phyloP scores from a whole-genome alignment of 2,888 invertebrate species.

The Unio delphinus region DNA sequence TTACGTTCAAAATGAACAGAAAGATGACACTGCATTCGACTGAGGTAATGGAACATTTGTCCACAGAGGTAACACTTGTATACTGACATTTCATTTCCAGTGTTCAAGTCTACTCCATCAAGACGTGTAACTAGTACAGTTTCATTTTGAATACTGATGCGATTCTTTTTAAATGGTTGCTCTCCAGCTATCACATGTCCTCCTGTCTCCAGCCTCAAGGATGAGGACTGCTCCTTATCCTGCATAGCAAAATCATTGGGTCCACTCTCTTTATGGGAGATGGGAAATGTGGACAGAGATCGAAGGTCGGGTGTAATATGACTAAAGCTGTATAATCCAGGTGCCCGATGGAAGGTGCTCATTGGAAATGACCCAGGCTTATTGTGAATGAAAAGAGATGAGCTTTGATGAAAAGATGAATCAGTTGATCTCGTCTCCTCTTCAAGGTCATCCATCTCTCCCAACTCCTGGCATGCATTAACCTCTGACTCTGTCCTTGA shows the following conservation, averaged over 20 bases:
- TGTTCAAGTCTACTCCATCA: slow-evolving; percentile 61
- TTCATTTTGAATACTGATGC: slow-evolving; percentile 58
- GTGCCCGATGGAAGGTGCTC: too few relatives aligned
- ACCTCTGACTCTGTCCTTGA: too few relatives aligned
- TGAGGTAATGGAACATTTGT: slow-evolving; percentile 61
- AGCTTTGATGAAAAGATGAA: slow-evolving; percentile 22
- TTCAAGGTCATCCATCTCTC: slow-evolving; percentile 22
- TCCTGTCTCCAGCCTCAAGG: slow-evolving; percentile 11
- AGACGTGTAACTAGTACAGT: slow-evolving; percentile 65
- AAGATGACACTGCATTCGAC: slow-evolving; percentile 65
- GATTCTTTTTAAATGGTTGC: slow-evolving; percentile 18
- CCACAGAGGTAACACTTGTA: slow-evolving; percentile 70
- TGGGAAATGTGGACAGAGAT: too few relatives aligned
- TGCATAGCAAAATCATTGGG: too few relatives aligned
- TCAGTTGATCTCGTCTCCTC: slow-evolving; percentile 25
- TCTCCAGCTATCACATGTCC: slow-evolving; percentile 20
- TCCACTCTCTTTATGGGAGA: too few relatives aligned
- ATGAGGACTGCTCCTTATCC: neutral
- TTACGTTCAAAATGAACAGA: slow-evolving; percentile 64
- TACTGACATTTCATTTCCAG: slow-evolving; percentile 59
- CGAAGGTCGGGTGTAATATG: too few relatives aligned
- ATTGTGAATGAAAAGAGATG: slow-evolving; percentile 14
- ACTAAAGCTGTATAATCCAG: too few relatives aligned
- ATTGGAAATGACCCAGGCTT: too few relatives aligned
- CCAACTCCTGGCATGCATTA: slow-evolving; percentile 3